phyloP scores from a whole-genome alignment of 2,113 vertebrate genomes.

The Cygnus buccinator region DNA sequence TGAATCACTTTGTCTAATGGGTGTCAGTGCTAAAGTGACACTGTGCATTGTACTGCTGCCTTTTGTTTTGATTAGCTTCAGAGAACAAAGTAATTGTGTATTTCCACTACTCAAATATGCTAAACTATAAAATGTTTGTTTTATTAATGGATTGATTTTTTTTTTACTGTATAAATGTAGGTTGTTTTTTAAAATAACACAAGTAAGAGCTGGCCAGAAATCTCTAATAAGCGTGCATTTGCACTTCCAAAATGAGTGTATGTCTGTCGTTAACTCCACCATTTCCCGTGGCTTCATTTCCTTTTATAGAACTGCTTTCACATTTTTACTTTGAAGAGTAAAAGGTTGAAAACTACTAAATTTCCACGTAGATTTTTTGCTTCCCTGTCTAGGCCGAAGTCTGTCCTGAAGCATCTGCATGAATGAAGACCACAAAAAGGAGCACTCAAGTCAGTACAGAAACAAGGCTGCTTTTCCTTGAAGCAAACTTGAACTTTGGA shows the following conservation, averaged over 20 bases:
- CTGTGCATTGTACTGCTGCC: background rate
- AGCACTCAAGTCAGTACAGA: background rate
- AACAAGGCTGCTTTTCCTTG: background rate
- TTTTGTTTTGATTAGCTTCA: background rate
- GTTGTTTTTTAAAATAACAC: background rate
- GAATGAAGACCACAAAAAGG: background rate
- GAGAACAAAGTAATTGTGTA: background rate
- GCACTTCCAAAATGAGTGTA: background rate
- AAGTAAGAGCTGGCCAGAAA: background rate
- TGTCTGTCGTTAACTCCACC: rapidly evolving
- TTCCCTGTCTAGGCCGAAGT: background rate
- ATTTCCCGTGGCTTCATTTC: background rate
- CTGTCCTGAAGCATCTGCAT: background rate
- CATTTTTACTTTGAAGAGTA: background rate
- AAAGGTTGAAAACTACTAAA: background rate
- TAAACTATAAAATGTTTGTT: background rate
- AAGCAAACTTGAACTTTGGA: conserved; percentile 2
- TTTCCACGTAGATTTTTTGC: background rate
- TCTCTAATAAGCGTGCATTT: background rate
- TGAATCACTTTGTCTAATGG: background rate
- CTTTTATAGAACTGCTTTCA: background rate
- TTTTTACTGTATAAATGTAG: background rate
- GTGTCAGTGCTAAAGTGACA: background rate
- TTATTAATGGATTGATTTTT: background rate
- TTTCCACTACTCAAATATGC: background rate